phyloP scores from a whole-genome alignment of 2,797 vertebrate genomes.

The Chromis chromis region DNA sequence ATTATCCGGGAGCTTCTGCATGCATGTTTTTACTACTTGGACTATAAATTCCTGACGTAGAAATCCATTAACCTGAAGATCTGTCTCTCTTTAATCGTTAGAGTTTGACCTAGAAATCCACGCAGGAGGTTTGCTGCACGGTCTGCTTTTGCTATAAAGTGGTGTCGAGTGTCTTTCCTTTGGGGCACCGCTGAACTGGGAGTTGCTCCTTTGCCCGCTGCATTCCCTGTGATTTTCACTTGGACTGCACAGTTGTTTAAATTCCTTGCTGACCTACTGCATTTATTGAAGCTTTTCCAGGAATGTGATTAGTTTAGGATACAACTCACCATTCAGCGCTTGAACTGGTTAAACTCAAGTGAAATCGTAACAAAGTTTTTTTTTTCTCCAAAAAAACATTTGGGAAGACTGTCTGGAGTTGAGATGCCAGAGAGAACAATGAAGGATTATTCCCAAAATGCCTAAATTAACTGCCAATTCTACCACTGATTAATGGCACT shows the following conservation, averaged over 20 bases:
- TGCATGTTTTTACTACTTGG: constrained; percentile 1
- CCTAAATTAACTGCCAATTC: background rate
- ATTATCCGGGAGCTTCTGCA: background rate
- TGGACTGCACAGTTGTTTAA: constrained; percentile 48
- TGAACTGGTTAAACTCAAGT: background rate
- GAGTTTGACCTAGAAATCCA: constrained; percentile 58
- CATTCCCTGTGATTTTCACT: constrained; percentile 58
- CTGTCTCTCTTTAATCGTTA: constrained; percentile 34
- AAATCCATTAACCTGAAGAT: constrained; percentile 29
- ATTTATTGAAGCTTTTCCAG: constrained; percentile 41
- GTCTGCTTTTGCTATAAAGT: constrained; percentile 76
- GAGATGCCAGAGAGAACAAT: background rate
- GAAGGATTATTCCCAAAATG: background rate
- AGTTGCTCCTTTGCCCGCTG: constrained; percentile 47
- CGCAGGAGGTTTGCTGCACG: constrained; percentile 38
- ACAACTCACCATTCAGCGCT: constrained; percentile 1
- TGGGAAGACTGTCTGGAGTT: background rate
- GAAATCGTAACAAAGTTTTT: background rate
- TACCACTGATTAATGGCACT: background rate
- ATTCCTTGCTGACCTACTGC: constrained; percentile 47
- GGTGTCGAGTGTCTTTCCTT: constrained; percentile 74
- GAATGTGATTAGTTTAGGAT: constrained; percentile 33
- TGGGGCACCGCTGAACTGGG: constrained; percentile 46
- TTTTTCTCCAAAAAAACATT: background rate
- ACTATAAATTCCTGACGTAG: constrained; percentile 40